Base-by-base conservation (phyloP, 2,888 invertebrate genomes). In the Scaptomyza caliginosa region DNA sequence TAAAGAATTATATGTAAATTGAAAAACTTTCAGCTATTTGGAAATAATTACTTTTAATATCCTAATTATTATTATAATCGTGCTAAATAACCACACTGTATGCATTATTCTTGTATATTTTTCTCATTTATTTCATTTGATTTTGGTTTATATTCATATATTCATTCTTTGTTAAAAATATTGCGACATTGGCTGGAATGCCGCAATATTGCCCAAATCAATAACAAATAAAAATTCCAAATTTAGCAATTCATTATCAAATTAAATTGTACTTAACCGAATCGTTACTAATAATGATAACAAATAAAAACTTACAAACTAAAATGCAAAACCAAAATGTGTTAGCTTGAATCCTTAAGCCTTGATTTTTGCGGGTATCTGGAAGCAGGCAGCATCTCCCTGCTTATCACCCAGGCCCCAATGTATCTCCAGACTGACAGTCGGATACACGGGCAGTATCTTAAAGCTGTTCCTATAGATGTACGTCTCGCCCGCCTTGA, bases 401-500 rank as follows among this genome's bases (percentile, higher is more conserved):
- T 92, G 84, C 3, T 90, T 88, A 17, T 91, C 90, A 21, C 89
- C 89, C 46, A 96, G 89, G 0, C 92, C 93, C 94, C 95, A 96
- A 71, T 94, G 93, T 0, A 96, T 94, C 7, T 90, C 91, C n/a
- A 93, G 84, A 19, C 91, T 89, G 2, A 94, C 81, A 0, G 84
- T 79, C 1, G 94, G 94, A 78, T 94, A 94, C 19, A 93, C 75
- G 0, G 75, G 67, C 4, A 92, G 88, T 4, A 96, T 89, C 26
- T 93, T 92, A 74, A 95, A 93, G 50, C 90, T 89, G 76, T 95
- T 94, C 83, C 93, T 95, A 90, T 96, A 96, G 6, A 93, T 69
- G 85, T 96, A 96, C 13, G 93, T 93, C 63, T 92, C 92, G 39
- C 94, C 95, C 5, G 94, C 93, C 78, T 94, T 93, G 42, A 96